These are phyloP conservation scores for Laterallus jamaicensis DNA, from an alignment of 2,113 vertebrate genomes.

Conservation along the genomic window DNA sequence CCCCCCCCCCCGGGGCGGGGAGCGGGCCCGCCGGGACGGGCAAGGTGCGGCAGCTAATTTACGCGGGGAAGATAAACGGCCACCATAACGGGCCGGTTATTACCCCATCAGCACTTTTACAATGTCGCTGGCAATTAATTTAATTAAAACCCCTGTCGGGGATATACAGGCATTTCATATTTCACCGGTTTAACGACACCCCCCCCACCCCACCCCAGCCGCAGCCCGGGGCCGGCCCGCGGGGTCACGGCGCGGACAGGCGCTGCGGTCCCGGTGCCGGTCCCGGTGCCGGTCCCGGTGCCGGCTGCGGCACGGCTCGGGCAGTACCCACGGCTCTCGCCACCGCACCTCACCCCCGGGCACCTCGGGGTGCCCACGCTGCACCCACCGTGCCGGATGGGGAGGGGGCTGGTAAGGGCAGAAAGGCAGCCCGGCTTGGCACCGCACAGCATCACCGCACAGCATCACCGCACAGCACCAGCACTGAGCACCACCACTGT, in stretches of 20 bases:
- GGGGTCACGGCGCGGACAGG: not conserved
- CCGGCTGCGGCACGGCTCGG: no score
- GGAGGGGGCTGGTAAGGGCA: not conserved
- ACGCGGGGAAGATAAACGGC: constrained; percentile 63
- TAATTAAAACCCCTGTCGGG: constrained; percentile 80
- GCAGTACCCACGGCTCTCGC: no score
- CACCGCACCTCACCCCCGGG: not conserved
- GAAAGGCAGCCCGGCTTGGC: not conserved
- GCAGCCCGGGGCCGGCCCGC: not conserved
- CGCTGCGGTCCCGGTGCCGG: not conserved
- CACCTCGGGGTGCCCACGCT: not conserved
- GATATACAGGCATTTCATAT: constrained; percentile 74
- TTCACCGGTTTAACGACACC: constrained; percentile 73
- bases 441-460: no score
- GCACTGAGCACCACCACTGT: not conserved
- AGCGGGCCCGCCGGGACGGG: not conserved
- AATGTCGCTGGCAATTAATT: constrained; percentile 79
- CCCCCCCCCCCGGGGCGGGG: not conserved
- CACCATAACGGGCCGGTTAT: constrained; percentile 64
- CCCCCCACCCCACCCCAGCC: not conserved
- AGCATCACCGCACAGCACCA: no score
- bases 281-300: no score
- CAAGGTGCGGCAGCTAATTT: constrained; percentile 70
- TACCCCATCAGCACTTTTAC: constrained; percentile 82
- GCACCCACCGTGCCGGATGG: accelerated